These are phyloP conservation scores for Heliconius melpomene DNA, from an alignment of 1,140 invertebrate species.

Conservation along the genomic window DNA sequence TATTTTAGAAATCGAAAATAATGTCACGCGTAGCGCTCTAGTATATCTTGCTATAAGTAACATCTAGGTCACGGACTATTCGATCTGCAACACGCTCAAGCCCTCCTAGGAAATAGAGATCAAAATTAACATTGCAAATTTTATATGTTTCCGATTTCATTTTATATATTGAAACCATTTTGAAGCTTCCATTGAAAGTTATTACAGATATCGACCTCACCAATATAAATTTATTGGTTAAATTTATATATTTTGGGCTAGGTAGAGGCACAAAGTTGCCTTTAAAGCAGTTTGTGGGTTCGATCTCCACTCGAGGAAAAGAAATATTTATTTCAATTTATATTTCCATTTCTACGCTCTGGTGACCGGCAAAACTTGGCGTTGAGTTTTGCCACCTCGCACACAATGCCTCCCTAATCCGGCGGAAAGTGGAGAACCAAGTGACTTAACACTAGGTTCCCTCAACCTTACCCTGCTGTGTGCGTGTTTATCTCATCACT, in stretches of 20 bases:
- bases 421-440: too few species aligned
- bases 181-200: slow-evolving; percentile 18
- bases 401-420: too few species aligned
- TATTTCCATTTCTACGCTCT: too few species aligned
- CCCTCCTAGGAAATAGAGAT: slow-evolving; percentile 58
- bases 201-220: background rate
- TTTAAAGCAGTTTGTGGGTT: too few species aligned
- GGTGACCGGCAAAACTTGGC: too few species aligned
- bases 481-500: background rate
- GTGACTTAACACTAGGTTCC: too few species aligned
- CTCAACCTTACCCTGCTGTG: too few species aligned
- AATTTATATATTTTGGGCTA: background rate
- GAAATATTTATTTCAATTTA: too few species aligned
- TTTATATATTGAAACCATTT: slow-evolving; percentile 30
- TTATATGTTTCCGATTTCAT: slow-evolving; percentile 53
- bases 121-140: slow-evolving; percentile 63
- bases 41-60: slow-evolving; percentile 20
- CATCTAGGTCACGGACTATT: slow-evolving; percentile 51
- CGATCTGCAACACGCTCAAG: slow-evolving; percentile 22
- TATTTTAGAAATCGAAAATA: slow-evolving; percentile 2
- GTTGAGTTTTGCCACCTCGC: too few species aligned
- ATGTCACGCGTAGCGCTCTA: slow-evolving; percentile 14
- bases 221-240: background rate
- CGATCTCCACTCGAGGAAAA: too few species aligned
- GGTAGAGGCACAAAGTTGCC: too few species aligned